Percentiles rank a stretch among this genome's conserved stretches.
Evolutionary conservation across 2,113 vertebrate species (phyloP).

Genomic region (Lepisosteus osseus): DNA sequence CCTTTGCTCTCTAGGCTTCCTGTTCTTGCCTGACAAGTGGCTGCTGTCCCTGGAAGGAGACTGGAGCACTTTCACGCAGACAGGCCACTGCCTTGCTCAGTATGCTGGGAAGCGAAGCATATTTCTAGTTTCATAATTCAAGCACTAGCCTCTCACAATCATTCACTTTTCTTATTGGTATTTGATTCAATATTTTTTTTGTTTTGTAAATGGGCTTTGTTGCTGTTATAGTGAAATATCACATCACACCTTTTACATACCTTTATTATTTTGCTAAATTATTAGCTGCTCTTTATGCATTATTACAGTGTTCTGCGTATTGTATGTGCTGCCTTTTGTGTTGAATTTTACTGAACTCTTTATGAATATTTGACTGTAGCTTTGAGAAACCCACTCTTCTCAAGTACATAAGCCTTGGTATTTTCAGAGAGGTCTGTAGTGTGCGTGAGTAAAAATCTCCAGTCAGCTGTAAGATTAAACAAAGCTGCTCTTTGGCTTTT

Average conservation of each 20-base stretch:
- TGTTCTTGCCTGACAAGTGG: slow-evolving; percentile 3
- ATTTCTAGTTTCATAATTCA: no score
- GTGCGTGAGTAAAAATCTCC: slow-evolving; percentile 30
- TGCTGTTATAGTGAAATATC: no score
- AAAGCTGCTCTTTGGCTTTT: slow-evolving; percentile 46
- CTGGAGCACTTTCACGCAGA: background rate
- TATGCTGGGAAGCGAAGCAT: no score
- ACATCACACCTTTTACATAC: no score
- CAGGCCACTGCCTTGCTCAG: background rate
- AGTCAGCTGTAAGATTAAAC: slow-evolving; percentile 45
- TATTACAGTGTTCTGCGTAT: background rate
- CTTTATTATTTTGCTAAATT: no score
- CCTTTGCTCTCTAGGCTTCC: slow-evolving; percentile 7
- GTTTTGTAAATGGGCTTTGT: no score
- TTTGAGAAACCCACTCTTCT: background rate
- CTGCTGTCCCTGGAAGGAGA: background rate
- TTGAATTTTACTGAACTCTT: background rate
- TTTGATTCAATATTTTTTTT: no score
- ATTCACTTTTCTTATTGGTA: no score
- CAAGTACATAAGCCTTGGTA: slow-evolving; percentile 7
- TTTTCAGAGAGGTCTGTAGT: slow-evolving; percentile 30
- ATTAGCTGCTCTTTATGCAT: no score
- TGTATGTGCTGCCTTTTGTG: no score
- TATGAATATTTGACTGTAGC: slow-evolving; percentile 9
- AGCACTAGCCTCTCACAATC: no score